Evolutionary conservation across 2,797 vertebrate genomes (phyloP).

Genomic region (Petrocephalus sullivani): DNA sequence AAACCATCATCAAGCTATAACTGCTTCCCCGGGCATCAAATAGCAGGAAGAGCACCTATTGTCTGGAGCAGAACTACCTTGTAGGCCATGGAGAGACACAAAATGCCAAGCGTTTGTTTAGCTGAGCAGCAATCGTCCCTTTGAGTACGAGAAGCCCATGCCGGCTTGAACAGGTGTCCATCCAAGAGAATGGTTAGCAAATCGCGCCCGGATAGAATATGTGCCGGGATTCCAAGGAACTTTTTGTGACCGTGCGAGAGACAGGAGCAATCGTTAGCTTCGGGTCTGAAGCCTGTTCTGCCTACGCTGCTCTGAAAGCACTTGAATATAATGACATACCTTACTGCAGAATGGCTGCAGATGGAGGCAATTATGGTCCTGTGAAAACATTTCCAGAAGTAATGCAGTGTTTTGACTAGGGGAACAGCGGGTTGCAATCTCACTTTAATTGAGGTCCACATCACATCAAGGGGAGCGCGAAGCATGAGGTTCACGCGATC

Average conservation of each 20-base stretch:
- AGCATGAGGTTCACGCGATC: constrained; percentile 40
- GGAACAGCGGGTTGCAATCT: constrained; percentile 60
- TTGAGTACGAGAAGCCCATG: constrained; percentile 26
- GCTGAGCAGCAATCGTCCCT: constrained; percentile 37
- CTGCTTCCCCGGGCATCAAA: not conserved
- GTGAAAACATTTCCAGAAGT: constrained; percentile 66
- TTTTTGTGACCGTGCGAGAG: constrained; percentile 18
- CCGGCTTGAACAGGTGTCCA: constrained; percentile 28
- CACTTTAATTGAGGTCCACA: constrained; percentile 57
- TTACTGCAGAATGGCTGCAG: constrained; percentile 54
- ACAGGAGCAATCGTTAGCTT: constrained; percentile 17
- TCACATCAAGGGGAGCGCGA: constrained; percentile 44
- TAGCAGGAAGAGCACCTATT: not conserved
- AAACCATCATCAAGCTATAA: not conserved
- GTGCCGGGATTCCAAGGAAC: not conserved
- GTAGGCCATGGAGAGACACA: not conserved
- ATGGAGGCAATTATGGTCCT: constrained; percentile 64
- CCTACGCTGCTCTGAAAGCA: constrained; percentile 44
- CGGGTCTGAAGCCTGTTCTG: constrained; percentile 27
- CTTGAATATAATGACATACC: constrained; percentile 54
- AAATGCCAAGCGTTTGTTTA: constrained; percentile 42
- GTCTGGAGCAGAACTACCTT: not conserved
- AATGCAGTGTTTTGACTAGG: constrained; percentile 62
- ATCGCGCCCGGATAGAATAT: constrained; percentile 32
- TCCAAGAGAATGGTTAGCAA: constrained; percentile 38